Evolutionary conservation across 2,888 invertebrate genomes (phyloP).

Genomic region (Hypercompe scribonia): DNA sequence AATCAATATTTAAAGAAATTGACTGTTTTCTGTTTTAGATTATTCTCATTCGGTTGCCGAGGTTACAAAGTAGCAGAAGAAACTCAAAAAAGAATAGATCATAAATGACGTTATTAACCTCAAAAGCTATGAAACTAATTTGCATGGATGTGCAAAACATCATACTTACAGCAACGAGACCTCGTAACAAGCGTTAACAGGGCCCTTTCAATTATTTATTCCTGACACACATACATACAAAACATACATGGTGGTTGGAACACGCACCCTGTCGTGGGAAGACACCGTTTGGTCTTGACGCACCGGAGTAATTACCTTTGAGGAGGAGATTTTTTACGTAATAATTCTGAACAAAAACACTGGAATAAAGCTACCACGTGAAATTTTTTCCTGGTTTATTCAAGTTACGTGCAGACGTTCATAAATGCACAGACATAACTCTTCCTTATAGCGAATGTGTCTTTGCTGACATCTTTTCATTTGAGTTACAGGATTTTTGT

Average conservation of each 20-base stretch:
- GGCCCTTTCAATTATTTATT: conserved; percentile 21
- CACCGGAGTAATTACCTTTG: conserved; percentile 33
- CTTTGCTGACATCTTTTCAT: background rate
- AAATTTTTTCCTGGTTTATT: background rate
- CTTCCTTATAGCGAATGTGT: background rate
- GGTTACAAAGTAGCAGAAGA: background rate
- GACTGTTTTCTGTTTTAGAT: no score
- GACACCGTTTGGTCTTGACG: conserved; percentile 33
- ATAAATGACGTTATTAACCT: background rate
- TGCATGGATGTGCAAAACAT: background rate
- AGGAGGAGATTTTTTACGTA: conserved; percentile 29
- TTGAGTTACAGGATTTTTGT: background rate
- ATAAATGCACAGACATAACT: background rate
- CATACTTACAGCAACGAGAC: conserved; percentile 3
- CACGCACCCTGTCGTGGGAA: conserved; percentile 40
- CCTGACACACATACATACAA: conserved; percentile 7
- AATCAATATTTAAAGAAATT: background rate
- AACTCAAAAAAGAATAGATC: background rate
- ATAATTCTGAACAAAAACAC: conserved; percentile 15
- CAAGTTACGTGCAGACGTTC: background rate
- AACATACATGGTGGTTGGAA: background rate
- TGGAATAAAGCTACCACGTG: background rate
- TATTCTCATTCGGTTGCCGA: no score
- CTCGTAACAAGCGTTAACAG: conserved; percentile 1
- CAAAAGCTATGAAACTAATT: background rate